Conservation (phyloP, 2,797 vertebrate species). For the Lepidocolaptes lacrymiger region DNA sequence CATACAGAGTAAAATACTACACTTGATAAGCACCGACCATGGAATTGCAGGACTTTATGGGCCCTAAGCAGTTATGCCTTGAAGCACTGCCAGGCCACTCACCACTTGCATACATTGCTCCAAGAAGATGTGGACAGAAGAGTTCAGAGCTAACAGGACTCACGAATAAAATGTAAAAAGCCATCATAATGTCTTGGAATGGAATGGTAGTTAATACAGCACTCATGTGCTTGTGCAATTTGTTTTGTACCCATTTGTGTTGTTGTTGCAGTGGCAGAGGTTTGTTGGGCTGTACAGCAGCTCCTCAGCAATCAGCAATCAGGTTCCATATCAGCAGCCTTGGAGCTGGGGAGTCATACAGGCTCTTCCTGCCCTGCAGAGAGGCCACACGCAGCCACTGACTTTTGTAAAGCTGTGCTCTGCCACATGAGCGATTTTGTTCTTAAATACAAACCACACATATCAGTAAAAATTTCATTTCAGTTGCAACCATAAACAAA, state of each 20-base stretch:
- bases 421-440: background rate
- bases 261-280: background rate
- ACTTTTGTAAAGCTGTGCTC: background rate
- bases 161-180: background rate
- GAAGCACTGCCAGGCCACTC: background rate
- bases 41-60: background rate
- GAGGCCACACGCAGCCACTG: accelerated
- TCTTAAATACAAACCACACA: background rate
- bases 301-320: background rate
- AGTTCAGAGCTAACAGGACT: background rate
- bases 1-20: background rate
- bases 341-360: background rate
- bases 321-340: background rate
- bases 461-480: background rate
- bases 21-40: background rate
- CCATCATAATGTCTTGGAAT: background rate
- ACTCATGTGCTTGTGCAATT: background rate
- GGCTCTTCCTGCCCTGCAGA: background rate
- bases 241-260: background rate
- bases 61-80: background rate
- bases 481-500: slow-evolving; percentile 4
- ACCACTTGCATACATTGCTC: background rate
- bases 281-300: background rate
- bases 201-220: background rate
- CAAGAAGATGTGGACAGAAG: background rate